Base-by-base conservation (phyloP, 1,140 invertebrate genomes). In the Ganaspis sp. region DNA sequence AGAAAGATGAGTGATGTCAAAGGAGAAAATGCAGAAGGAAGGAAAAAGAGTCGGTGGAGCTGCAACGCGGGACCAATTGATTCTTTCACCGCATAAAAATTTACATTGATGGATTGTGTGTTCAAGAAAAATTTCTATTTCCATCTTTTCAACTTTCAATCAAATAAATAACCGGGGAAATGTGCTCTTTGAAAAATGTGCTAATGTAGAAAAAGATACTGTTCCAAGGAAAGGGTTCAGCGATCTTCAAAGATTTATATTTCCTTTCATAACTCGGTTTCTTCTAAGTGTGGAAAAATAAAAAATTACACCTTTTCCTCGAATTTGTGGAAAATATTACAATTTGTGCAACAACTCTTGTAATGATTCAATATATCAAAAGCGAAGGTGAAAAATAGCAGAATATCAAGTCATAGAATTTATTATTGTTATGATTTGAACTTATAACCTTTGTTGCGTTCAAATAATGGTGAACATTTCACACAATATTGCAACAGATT, bases 1-100 rank as follows among this genome's bases (percentile, higher is more conserved):
- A 58, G 49, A 73, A 73, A 23, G 72, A 70, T 40, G 29, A 75
- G 42, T 75, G 58, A 64, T 34, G 58, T 64, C 23, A n/a, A 64
- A 64, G 23, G 23, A 15, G 21, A 64, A 64, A 29, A 64, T 6
- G 21, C 23, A 64, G 23, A 5, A 26, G 15, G 11, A 64, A 64
- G 11, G 54, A 64, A 64, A 26, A 64, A 64, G 23, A 64, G 21
- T 64, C 23, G 23, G 9, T 29, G 23, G 9, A 64, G 12, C 54
- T 64, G 54, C 4, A 1, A 26, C 23, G 54, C 21, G 54, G 23
- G 15, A 19, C 21, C 54, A 64, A 64, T 64, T 64, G 54, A 64
- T 64, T 64, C 54, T 64, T 64, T 64, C 54, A 64, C 54, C 23
- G 54, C 54, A 64, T 64, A 26, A 64, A 64, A 64, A 64, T 64